phyloP scores from a whole-genome alignment of 2,113 vertebrate species.

The Centrocercus urophasianus region DNA sequence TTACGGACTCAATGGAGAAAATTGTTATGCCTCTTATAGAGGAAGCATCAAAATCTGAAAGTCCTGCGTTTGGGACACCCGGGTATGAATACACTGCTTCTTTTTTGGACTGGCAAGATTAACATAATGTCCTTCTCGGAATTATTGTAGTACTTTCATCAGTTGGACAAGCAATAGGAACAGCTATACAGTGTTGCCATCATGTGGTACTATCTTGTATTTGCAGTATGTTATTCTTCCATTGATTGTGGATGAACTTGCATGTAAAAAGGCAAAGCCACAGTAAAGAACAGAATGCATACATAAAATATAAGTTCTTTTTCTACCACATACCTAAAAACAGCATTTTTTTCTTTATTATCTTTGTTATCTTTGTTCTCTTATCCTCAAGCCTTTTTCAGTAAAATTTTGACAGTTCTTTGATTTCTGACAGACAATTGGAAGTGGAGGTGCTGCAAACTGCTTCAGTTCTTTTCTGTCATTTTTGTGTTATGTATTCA shows the following conservation, averaged over 20 bases:
- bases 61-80: slow-evolving; percentile 80
- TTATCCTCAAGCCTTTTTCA: neutral
- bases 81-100: slow-evolving; percentile 77
- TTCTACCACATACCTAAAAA: neutral
- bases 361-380: neutral
- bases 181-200: slow-evolving; percentile 67
- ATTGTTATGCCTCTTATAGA: slow-evolving; percentile 97
- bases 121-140: neutral
- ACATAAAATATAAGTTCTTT: neutral
- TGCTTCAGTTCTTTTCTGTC: neutral
- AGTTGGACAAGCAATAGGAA: neutral
- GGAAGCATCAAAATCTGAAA: slow-evolving; percentile 89
- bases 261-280: neutral
- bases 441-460: neutral
- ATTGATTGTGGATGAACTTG: too few species aligned
- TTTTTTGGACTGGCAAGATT: neutral
- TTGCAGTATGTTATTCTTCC: neutral
- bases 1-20: slow-evolving; percentile 96
- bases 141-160: neutral
- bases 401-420: neutral
- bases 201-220: slow-evolving; percentile 36
- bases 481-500: neutral
- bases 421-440: neutral
- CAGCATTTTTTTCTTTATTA: neutral
- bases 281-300: neutral